Evolutionary conservation across 2,113 vertebrate genomes (phyloP).

Genomic region (Planiliza haematocheilus): DNA sequence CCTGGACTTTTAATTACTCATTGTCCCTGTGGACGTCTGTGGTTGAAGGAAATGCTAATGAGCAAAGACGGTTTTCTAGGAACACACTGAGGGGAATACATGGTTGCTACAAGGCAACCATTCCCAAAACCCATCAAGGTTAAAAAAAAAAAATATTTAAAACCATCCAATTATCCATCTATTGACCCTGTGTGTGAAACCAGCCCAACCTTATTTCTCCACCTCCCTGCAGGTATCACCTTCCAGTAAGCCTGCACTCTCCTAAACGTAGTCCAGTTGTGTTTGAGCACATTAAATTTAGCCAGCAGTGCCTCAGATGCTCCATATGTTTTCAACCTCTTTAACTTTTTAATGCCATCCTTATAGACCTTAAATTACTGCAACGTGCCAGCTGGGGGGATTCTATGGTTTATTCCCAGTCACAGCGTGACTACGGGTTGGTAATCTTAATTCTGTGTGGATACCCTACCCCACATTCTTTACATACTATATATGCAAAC

Average conservation of each 20-base stretch:
- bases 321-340: not conserved
- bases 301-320: not conserved
- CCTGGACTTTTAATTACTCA: conserved; percentile 5
- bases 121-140: not conserved
- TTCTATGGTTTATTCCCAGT: not conserved
- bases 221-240: not conserved
- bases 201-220: not conserved
- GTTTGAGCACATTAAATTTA: not conserved
- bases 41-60: conserved; percentile 19
- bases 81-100: not conserved
- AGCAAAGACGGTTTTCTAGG: conserved; percentile 23
- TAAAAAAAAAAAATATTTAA: not conserved
- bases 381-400: not conserved
- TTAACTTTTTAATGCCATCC: not conserved
- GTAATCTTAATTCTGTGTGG: too few relatives aligned
- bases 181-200: not conserved
- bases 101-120: not conserved
- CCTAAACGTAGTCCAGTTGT: not conserved
- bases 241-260: conserved; percentile 4
- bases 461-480: too few relatives aligned
- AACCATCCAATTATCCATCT: conserved; percentile 14
- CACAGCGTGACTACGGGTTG: not conserved
- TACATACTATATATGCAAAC: too few relatives aligned
- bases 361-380: not conserved
- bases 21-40: conserved; percentile 11